Conservation (phyloP, 2,113 vertebrate genomes). For the Ranitomeya imitator region DNA sequence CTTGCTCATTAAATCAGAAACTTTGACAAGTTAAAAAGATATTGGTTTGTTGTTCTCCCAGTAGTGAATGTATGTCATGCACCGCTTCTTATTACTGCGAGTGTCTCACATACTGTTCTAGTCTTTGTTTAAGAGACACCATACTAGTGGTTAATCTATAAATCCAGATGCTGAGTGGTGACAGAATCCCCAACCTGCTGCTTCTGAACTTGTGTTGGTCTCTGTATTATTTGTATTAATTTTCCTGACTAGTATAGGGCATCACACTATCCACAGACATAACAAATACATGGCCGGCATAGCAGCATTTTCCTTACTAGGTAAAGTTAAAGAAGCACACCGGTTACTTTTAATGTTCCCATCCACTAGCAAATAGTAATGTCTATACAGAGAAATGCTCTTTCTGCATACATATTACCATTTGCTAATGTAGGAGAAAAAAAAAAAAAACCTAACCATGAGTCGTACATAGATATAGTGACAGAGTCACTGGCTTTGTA, state of each 20-base stretch:
- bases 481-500: no score
- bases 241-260: conserved; percentile 9
- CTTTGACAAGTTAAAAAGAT: conserved; percentile 44
- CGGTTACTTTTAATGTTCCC: no score
- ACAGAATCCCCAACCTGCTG: conserved; percentile 28
- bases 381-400: no score
- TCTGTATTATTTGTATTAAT: conserved; percentile 12
- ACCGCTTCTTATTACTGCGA: conserved; percentile 34
- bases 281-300: not conserved
- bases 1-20: conserved; percentile 51
- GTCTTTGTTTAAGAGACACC: conserved; percentile 38
- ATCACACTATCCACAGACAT: not conserved
- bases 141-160: conserved; percentile 54
- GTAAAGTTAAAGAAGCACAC: not conserved
- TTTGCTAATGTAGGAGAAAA: no score
- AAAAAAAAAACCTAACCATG: no score
- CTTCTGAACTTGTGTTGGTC: conserved; percentile 31
- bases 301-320: not conserved
- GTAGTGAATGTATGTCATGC: conserved; percentile 45
- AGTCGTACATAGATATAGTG: no score
- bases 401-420: no score
- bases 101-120: conserved; percentile 44
- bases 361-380: no score
- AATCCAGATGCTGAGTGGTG: conserved; percentile 40
- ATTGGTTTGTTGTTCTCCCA: conserved; percentile 42